These are phyloP conservation scores for Drosophila pseudotakahashii DNA, from an alignment of 2,888 invertebrate species.

Conservation along the genomic window DNA sequence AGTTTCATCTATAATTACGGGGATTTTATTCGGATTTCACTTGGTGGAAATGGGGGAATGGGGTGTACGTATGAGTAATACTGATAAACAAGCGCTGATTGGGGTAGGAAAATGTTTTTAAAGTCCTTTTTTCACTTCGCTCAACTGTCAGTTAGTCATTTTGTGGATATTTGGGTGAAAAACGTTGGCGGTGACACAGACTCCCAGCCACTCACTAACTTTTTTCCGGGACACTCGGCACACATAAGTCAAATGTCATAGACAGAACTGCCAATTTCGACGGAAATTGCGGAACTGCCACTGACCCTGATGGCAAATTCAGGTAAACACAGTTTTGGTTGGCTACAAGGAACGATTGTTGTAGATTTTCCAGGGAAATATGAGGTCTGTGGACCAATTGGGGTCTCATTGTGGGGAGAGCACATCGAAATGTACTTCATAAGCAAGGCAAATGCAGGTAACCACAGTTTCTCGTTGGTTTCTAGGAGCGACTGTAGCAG, in stretches of 20 bases:
- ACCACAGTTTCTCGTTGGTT: constrained; percentile 5
- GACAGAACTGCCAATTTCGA: constrained; percentile 7
- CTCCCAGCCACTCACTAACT: not conserved
- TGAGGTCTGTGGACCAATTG: too few species aligned
- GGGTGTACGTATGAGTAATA: constrained; percentile 51
- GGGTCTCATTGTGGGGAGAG: too few species aligned
- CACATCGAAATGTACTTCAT: too few species aligned
- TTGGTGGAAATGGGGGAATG: not conserved
- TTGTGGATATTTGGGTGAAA: constrained; percentile 21
- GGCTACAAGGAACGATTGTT: too few species aligned
- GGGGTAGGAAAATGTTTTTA: constrained; percentile 5
- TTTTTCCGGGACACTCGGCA: not conserved
- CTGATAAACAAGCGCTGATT: constrained; percentile 55
- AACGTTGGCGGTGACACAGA: constrained; percentile 31
- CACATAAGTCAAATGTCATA: constrained; percentile 15
- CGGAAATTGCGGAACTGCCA: not conserved
- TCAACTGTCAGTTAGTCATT: constrained; percentile 51
- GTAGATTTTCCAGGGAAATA: too few species aligned
- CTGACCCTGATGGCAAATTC: not conserved
- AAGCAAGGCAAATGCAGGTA: not conserved
- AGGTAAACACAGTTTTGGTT: too few species aligned
- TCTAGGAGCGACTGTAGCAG: not conserved
- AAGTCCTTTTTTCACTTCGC: not conserved
- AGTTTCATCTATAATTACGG: constrained; percentile 14
- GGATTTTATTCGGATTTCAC: constrained; percentile 5